A percentile compares a stretch with the other conserved stretches of the same genome.
phyloP scores from a whole-genome alignment of 2,888 invertebrate species.

The Rutpela maculata region DNA sequence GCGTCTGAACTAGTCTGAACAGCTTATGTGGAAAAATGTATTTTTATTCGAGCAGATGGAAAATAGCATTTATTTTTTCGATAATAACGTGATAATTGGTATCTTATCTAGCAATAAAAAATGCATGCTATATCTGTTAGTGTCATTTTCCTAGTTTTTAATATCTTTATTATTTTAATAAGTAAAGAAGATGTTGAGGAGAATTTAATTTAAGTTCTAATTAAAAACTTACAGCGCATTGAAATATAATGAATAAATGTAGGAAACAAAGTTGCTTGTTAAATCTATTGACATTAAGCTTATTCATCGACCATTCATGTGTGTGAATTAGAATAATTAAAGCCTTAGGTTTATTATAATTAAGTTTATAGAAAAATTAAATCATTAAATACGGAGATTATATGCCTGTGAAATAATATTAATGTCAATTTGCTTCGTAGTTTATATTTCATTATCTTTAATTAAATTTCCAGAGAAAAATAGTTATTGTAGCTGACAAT shows the following conservation, averaged over 20 bases:
- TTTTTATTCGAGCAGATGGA: conserved; percentile 2
- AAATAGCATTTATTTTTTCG: neutral
- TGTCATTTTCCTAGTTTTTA: conserved; percentile 9
- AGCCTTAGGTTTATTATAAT: conserved; percentile 34
- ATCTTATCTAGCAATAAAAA: neutral
- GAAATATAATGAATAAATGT: conserved; percentile 15
- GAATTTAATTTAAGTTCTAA: conserved; percentile 25
- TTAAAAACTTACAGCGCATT: conserved; percentile 28
- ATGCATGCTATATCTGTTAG: conserved; percentile 18
- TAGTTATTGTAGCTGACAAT: neutral
- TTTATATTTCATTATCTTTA: conserved; percentile 8
- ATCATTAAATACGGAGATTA: conserved; percentile 14
- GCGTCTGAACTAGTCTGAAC: neutral
- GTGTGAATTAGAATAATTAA: conserved; percentile 44
- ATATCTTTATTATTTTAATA: conserved; percentile 30
- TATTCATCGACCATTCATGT: conserved; percentile 32
- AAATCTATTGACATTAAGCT: conserved; percentile 33
- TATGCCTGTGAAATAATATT: conserved; percentile 16
- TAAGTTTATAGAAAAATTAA: conserved; percentile 38
- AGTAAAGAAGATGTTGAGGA: conserved; percentile 1
- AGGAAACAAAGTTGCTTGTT: conserved; percentile 33
- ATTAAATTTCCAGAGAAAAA: neutral
- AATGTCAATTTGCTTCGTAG: conserved; percentile 5
- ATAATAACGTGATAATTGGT: neutral
- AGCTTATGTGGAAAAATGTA: neutral